Evolutionary conservation across 2,888 invertebrate species (phyloP).

Genomic region (Cremastinae sp.): DNA sequence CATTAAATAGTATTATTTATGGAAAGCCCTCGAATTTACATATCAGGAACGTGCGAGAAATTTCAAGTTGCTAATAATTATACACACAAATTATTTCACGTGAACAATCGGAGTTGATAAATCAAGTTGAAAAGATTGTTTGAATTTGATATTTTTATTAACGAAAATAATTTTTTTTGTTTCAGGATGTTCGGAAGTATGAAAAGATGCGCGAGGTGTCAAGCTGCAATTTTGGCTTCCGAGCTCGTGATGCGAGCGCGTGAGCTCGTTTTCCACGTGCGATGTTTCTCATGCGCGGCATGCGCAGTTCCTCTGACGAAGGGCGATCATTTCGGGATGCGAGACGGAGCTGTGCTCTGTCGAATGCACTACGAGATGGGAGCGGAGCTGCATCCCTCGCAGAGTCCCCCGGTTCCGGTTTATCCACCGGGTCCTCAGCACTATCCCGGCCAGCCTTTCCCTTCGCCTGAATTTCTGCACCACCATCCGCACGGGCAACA

Average conservation of each 20-base stretch:
- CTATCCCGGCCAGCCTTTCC: constrained; percentile 83
- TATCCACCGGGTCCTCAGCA: constrained; percentile 77
- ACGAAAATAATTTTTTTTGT: too few relatives aligned
- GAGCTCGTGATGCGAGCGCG: constrained; percentile 97
- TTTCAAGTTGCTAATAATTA: background rate
- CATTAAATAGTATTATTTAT: constrained; percentile 61
- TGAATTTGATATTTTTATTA: too few relatives aligned
- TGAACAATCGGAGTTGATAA: background rate
- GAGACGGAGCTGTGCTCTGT: constrained; percentile 93
- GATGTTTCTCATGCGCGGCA: constrained; percentile 95
- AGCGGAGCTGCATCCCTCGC: constrained; percentile 77
- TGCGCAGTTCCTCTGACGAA: constrained; percentile 93
- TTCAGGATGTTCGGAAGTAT: constrained; percentile 92
- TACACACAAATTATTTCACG: too few relatives aligned
- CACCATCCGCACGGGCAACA: constrained; percentile 79
- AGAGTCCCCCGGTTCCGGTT: constrained; percentile 78
- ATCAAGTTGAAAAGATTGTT: too few relatives aligned
- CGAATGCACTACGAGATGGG: constrained; percentile 86
- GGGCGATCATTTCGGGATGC: constrained; percentile 97
- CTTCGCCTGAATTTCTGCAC: constrained; percentile 81
- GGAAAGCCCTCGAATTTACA: constrained; percentile 56
- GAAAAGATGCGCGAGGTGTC: constrained; percentile 94
- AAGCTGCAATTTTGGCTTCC: constrained; percentile 92
- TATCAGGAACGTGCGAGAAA: constrained; percentile 53
- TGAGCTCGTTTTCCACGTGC: constrained; percentile 95